Evolutionary conservation across 1,140 invertebrate species (phyloP), one percentile per base, ranked within the genome.

Genomic region (Pachypsylla venusta): DNA sequence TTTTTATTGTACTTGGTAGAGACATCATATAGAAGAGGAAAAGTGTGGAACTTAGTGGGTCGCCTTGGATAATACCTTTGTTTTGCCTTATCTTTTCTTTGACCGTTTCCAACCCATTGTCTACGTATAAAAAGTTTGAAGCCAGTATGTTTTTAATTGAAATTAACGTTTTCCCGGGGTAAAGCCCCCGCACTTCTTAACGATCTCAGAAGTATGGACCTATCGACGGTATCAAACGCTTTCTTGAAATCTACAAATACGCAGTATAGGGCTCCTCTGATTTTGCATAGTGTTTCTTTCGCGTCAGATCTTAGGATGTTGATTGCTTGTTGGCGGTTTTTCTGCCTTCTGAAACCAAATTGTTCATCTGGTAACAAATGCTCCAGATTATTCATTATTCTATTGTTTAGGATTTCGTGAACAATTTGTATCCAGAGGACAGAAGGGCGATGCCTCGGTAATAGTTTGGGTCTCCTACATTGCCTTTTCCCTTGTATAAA

Each of bases 401-500:
- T 35, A 35, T 35, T 35, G 16, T 35, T 35, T 16, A 35, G 16
- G 30, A 35, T 56, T 56, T 1, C 14, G 54, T 26, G 13, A 27
- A 56, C 12, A 56, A 13, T 56, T 56, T 1, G 54, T 25, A 56
- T 25, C 10, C 1, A 1, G 54, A 1, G 24, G 14, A 26, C 16
- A 25, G 1, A 14, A 56, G 19, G 10, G 24, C 25, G 19, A 56
- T 1, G 1, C 1, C 54, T 26, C 54, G 16, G 54, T 56, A 56
- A 12, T 20, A 27, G 19, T 56, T 26, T 19, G 25, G 54, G 14
- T 1, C 19, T 7, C 19, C 25, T 10, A 12, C 10, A 25, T 26
- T 25, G 5, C 54, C 54, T 56, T 25, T 56, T 1, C 54, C 54
- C 25, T 56, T 56, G 25, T 56, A 56, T 12, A 56, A 1, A 16